Base-by-base conservation (phyloP, 2,113 vertebrate genomes). In the Saiga tatarica region DNA sequence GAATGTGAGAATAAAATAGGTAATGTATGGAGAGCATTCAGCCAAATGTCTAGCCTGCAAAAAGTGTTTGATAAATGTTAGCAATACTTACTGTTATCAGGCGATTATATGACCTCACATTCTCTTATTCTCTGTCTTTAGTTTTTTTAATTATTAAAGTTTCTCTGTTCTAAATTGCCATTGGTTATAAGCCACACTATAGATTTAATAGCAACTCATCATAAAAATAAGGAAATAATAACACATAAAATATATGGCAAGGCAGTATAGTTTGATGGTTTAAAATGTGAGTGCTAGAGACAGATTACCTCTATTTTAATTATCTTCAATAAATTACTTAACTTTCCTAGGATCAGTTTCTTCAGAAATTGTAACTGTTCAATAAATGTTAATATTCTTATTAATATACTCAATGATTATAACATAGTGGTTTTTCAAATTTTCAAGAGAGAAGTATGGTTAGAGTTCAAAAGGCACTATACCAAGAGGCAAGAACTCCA, bases 171-270 rank as follows among this genome's bases (percentile, higher is more conserved):
- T 86, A 57, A 78, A 45, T 7, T 85, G 67, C 36, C 25, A 39
- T 36, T 85, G 26, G 79, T 67, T 93, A 79, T 52, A 88, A 88
- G 74, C 42, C 42, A 74, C 55, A 88, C n/a, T 42, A 83, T 50
- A 79, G 33, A 50, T 87, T 57, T 82, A 79, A 95, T 26, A 78
- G 81, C 28, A 45, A n/a, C 9, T 60, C 59, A 83, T 82, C 25
- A 19, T n/a, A 92, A 59, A 92, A 81, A 74, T 88, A 59, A 92
- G 39, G 36, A 74, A 96, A 86, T 91, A 94, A 67, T 86, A 62
- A 60, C 30, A 74, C 15, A 47, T 33, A 55, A 47, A 57, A 59
- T 62, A 52, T 50, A 67, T 50, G 45, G 30, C 76, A 57, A 86
- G 50, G 26, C 67, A 87, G 39, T 59, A 90, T 2, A 86, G 33